Conservation (phyloP, 2,888 invertebrate genomes). For the Allygus modestus region DNA sequence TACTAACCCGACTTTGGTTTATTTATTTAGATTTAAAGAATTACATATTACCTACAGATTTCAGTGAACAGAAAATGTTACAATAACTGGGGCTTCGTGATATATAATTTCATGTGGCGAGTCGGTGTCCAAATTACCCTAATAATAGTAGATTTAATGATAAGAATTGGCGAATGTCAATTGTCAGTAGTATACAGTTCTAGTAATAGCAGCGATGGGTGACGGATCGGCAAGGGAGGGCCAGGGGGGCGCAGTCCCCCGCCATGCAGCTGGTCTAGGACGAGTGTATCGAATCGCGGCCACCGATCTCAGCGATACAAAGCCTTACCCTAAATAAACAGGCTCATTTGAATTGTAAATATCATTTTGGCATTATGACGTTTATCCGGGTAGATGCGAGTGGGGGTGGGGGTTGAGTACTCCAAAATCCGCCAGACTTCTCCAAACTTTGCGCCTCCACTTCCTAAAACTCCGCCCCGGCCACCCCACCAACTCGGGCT, state of each 20-base stretch:
- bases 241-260: background rate
- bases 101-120: no score
- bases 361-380: constrained; percentile 43
- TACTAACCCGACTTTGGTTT: no score
- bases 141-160: no score
- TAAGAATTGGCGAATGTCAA: no score
- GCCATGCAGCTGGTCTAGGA: constrained; percentile 19
- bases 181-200: background rate
- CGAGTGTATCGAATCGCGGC: constrained; percentile 30
- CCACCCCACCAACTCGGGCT: no score
- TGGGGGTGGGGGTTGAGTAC: background rate
- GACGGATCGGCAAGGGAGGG: background rate
- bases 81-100: no score
- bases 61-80: no score
- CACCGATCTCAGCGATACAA: background rate
- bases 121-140: no score
- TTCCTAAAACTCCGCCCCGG: background rate
- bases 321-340: constrained; percentile 41
- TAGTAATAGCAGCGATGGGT: background rate
- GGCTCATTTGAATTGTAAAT: constrained; percentile 45
- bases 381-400: constrained; percentile 24
- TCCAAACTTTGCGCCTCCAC: background rate
- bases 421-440: constrained; percentile 32
- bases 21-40: no score
- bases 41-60: no score